phyloP scores from a whole-genome alignment of 2,113 vertebrate species.

The Illadopsis cleaveri region DNA sequence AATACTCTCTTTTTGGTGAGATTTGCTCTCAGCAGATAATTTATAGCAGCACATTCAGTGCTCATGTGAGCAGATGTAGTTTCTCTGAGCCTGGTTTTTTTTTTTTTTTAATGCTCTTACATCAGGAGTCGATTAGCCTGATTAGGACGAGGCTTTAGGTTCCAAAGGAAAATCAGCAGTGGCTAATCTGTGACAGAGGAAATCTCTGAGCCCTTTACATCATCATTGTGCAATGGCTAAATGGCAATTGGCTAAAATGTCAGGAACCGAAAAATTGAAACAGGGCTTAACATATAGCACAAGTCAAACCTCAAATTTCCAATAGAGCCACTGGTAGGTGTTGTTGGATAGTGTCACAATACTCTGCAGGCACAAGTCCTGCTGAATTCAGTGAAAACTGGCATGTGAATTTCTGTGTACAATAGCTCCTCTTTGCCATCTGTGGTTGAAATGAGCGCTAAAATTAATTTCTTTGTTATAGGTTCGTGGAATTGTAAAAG shows the following conservation, averaged over 20 bases:
- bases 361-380: neutral
- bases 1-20: neutral
- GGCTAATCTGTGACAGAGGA: neutral
- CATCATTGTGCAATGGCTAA: neutral
- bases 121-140: neutral
- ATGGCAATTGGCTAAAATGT: neutral
- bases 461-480: neutral
- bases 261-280: neutral
- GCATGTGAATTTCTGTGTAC: neutral
- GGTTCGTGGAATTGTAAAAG: neutral
- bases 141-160: neutral
- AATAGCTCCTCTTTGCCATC: neutral
- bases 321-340: no score
- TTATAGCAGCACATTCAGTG: neutral
- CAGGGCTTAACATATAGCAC: rapidly evolving
- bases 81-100: neutral
- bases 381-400: neutral
- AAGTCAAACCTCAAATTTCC: neutral
- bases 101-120: neutral
- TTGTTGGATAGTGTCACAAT: neutral
- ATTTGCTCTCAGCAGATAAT: neutral
- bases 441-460: neutral
- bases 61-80: neutral
- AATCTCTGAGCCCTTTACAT: neutral
- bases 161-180: neutral